Evolutionary conservation across 2,113 vertebrate species (phyloP).

Genomic region (Dasyurus viverrinus): DNA sequence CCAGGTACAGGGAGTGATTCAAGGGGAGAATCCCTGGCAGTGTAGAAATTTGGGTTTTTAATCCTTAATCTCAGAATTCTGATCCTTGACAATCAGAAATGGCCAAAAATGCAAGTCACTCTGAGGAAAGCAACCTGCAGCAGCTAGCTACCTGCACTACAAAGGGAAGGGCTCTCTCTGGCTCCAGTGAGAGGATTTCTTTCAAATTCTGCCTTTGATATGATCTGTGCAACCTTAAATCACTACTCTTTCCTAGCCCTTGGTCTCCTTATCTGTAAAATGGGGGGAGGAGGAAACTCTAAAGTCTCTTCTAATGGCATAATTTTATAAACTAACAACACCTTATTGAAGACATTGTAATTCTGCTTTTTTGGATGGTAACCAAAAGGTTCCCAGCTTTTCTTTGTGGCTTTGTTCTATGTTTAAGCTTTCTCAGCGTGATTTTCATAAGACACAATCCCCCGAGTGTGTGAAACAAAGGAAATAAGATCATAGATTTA

Average conservation of each 20-base stretch:
- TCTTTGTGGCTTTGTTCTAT: background rate
- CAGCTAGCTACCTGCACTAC: background rate
- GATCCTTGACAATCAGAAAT: background rate
- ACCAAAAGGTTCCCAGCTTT: background rate
- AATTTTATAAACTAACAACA: background rate
- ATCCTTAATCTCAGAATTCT: background rate
- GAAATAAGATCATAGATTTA: background rate
- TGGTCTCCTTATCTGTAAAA: background rate
- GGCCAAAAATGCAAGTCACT: background rate
- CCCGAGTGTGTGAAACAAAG: background rate
- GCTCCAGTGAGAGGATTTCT: background rate
- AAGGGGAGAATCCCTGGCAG: background rate
- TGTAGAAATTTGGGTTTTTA: background rate
- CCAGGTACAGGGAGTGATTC: background rate
- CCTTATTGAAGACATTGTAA: background rate
- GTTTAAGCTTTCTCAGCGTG: background rate
- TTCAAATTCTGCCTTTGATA: background rate
- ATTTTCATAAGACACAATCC: background rate
- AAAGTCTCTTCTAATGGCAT: background rate
- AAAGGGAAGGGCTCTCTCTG: background rate
- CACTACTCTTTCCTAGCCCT: background rate
- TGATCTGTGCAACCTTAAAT: background rate
- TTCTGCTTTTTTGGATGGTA: background rate
- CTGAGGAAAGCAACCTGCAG: background rate
- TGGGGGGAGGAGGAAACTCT: background rate